Evolutionary conservation across 1,140 invertebrate genomes (phyloP), one percentile per base, ranked within the genome.

Genomic region (Pseudoatta argentina): DNA sequence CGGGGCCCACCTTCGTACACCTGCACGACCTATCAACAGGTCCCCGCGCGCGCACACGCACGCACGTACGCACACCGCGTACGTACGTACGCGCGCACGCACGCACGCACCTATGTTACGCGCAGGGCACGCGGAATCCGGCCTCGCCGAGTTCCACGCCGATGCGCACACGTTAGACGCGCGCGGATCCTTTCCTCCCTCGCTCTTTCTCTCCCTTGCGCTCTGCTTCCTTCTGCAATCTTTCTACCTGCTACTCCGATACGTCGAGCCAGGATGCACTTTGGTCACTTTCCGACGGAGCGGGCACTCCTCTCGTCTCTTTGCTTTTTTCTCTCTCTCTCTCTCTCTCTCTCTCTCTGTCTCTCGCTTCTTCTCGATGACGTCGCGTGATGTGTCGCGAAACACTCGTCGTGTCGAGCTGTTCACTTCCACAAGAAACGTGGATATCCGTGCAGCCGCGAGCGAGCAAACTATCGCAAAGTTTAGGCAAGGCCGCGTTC

Each of bases 51-150:
- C 44, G 24, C 81, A 53, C 55, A 2, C 44, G 24, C 53, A 27
- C 57, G 55, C 27, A 66, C 72, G 79, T 64, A 72, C 72, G 79
- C 16, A 27, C n/a, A 7, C 64, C 75, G 63, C 81, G 57, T 51
- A 2, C 44, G 24, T 30, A 27, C 57, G 55, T 34, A 66, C 72
- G 79, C 69, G 10, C 55, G 57, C 1, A 61, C 57, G 57, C 77
- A 86, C 85, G 85, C 82, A 73, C 82, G 87, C 86, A 69, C 39
- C 12, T 69, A 24, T 21, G 66, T 69, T 69, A 69, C 66, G 85
- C 89, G 75, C 88, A 90, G 91, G 88, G 89, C 87, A 86, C 71
- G 90, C 89, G 82, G 81, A 87, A 90, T 88, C 86, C 89, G 87
- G 87, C 86, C 72, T 61, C 89, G 61, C 24, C 69, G 44, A 82